Percentiles rank a stretch among this genome's conserved stretches.
Conservation (phyloP, 2,888 invertebrate species). For the Boloria euphrosyne region DNA sequence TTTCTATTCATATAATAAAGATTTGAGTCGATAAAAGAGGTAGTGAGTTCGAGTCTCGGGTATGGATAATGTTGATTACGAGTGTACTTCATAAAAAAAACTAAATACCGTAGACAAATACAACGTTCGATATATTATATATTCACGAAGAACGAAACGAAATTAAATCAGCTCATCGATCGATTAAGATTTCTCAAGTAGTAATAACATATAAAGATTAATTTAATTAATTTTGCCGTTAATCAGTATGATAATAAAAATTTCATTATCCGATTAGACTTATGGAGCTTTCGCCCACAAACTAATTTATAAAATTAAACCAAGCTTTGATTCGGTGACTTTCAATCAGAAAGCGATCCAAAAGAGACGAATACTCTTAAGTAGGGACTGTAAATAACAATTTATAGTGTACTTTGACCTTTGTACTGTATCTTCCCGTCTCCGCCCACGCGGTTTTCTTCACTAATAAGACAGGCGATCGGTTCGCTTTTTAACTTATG, state of each 20-base stretch:
- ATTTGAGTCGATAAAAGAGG: too few relatives aligned
- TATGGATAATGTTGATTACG: too few relatives aligned
- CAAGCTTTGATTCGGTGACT: slow-evolving; percentile 14
- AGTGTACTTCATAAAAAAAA: too few relatives aligned
- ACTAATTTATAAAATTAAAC: slow-evolving; percentile 11
- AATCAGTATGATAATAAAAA: slow-evolving; percentile 10
- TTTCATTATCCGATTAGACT: slow-evolving; percentile 14
- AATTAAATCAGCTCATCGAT: slow-evolving; percentile 2
- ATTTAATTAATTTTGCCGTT: slow-evolving; percentile 16
- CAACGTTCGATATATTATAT: too few relatives aligned
- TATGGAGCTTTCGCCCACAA: slow-evolving; percentile 17
- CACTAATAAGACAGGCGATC: slow-evolving; percentile 45
- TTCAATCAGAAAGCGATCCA: slow-evolving; percentile 32
- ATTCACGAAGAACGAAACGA: too few relatives aligned
- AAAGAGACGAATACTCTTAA: slow-evolving; percentile 25
- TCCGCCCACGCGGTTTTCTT: slow-evolving; percentile 52
- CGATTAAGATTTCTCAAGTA: slow-evolving; percentile 11
- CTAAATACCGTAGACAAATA: too few relatives aligned
- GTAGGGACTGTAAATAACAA: slow-evolving; percentile 48
- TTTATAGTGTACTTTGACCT: slow-evolving; percentile 58
- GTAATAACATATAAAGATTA: slow-evolving; percentile 8
- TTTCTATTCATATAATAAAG: too few relatives aligned
- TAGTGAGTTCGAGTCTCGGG: too few relatives aligned
- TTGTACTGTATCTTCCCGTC: slow-evolving; percentile 32
- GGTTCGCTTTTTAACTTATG: slow-evolving; percentile 31